Percentiles rank a stretch among this genome's conserved stretches.
phyloP scores from a whole-genome alignment of 2,888 invertebrate genomes.

The Macrosoma leucophasiata region DNA sequence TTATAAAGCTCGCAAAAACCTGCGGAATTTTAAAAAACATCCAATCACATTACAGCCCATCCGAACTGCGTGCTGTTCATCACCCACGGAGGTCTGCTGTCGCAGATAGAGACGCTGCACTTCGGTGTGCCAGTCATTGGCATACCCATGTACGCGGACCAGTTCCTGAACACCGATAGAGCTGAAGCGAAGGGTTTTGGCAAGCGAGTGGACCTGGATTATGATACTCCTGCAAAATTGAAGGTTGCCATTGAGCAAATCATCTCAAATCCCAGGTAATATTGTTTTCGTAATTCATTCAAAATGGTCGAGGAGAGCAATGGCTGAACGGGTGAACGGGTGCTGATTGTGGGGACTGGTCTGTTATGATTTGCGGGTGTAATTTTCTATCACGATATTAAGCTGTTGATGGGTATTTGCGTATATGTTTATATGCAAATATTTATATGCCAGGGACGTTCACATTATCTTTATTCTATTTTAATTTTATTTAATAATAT shows the following conservation, averaged over 20 bases:
- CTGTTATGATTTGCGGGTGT: too few relatives aligned
- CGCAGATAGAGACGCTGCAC: conserved; percentile 38
- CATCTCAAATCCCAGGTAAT: conserved; percentile 27
- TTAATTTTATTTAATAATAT: too few relatives aligned
- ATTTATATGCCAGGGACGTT: too few relatives aligned
- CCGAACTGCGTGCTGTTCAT: conserved; percentile 41
- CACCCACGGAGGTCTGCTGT: conserved; percentile 46
- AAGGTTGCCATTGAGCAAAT: conserved; percentile 32
- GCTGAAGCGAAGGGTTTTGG: conserved; percentile 38
- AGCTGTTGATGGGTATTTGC: too few relatives aligned
- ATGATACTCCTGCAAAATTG: conserved; percentile 29
- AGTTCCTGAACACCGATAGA: conserved; percentile 37
- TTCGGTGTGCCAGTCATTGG: conserved; percentile 42
- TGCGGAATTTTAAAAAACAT: background rate
- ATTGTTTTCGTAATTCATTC: background rate
- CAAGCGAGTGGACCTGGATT: conserved; percentile 30
- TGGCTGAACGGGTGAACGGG: too few relatives aligned
- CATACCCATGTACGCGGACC: conserved; percentile 44
- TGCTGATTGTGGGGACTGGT: too few relatives aligned
- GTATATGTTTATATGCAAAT: too few relatives aligned
- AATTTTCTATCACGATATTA: too few relatives aligned
- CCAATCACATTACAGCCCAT: conserved; percentile 35
- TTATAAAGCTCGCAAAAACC: too few relatives aligned
- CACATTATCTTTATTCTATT: too few relatives aligned
- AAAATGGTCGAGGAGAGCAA: too few relatives aligned